phyloP scores from a whole-genome alignment of 2,888 invertebrate genomes.

The Pachymerium ferrugineum region DNA sequence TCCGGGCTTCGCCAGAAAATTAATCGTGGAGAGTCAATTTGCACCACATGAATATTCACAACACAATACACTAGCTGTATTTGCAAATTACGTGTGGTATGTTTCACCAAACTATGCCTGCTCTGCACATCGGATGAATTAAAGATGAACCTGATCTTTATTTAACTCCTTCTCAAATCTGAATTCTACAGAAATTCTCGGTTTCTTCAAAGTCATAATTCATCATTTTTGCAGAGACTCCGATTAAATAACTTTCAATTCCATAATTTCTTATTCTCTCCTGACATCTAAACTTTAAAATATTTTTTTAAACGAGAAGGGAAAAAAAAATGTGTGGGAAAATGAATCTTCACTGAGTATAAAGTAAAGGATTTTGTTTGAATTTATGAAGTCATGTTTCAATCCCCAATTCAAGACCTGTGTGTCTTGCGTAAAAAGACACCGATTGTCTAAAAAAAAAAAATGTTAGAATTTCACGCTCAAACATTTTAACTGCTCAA shows the following conservation, averaged over 20 bases:
- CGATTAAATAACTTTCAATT: neutral
- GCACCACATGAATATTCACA: slow-evolving; percentile 12
- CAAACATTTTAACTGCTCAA: no score
- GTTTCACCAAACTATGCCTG: no score
- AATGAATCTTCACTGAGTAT: neutral
- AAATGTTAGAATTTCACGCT: no score
- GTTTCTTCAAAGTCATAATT: no score
- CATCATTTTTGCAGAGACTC: neutral
- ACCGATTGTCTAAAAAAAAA: no score
- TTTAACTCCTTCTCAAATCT: no score
- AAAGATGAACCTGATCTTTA: no score
- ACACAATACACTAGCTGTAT: slow-evolving; percentile 16
- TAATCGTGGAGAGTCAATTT: slow-evolving; percentile 21
- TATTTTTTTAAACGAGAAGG: neutral
- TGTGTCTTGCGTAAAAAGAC: no score
- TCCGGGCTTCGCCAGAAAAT: neutral
- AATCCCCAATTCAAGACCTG: neutral
- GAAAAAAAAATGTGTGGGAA: neutral
- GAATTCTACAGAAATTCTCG: neutral
- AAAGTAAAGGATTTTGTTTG: neutral
- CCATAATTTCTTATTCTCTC: neutral
- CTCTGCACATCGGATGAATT: no score
- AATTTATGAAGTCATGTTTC: no score
- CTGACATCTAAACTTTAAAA: neutral
- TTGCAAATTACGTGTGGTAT: neutral